These are phyloP conservation scores for Plebejus argus DNA, from an alignment of 2,888 invertebrate genomes.

Conservation along the genomic window DNA sequence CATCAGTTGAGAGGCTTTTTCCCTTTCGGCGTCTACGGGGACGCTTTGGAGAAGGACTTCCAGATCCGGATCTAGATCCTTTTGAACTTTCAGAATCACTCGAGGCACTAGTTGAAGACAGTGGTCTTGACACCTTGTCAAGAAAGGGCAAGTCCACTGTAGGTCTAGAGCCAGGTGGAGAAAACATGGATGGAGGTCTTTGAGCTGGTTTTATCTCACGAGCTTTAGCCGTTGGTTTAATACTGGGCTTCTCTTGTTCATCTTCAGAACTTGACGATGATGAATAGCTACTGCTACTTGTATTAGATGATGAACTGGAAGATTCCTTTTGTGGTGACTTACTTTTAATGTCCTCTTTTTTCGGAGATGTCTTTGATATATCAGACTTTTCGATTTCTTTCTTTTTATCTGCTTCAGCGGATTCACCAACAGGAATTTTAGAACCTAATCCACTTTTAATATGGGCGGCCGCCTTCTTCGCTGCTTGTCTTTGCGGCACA, in stretches of 20 bases:
- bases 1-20: constrained; percentile 64
- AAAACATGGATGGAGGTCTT: constrained; percentile 67
- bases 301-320: constrained; percentile 77
- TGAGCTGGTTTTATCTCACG: constrained; percentile 67
- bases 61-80: constrained; percentile 65
- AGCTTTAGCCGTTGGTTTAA: constrained; percentile 69
- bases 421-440: constrained; percentile 67
- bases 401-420: constrained; percentile 63
- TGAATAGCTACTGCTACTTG: constrained; percentile 79
- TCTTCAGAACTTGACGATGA: constrained; percentile 84
- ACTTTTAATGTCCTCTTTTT: constrained; percentile 71
- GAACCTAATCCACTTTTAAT: constrained; percentile 89
- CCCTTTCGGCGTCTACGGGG: constrained; percentile 69
- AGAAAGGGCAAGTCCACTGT: constrained; percentile 89
- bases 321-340: constrained; percentile 62
- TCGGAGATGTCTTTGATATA: constrained; percentile 60
- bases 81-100: constrained; percentile 82
- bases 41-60: constrained; percentile 68
- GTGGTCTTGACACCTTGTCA: constrained; percentile 87
- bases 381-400: constrained; percentile 63
- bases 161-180: constrained; percentile 72
- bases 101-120: constrained; percentile 82
- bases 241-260: constrained; percentile 67
- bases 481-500: constrained; percentile 94
- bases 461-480: constrained; percentile 94